Base-by-base conservation (phyloP, 2,888 invertebrate species). In the Cantharis nigra region DNA sequence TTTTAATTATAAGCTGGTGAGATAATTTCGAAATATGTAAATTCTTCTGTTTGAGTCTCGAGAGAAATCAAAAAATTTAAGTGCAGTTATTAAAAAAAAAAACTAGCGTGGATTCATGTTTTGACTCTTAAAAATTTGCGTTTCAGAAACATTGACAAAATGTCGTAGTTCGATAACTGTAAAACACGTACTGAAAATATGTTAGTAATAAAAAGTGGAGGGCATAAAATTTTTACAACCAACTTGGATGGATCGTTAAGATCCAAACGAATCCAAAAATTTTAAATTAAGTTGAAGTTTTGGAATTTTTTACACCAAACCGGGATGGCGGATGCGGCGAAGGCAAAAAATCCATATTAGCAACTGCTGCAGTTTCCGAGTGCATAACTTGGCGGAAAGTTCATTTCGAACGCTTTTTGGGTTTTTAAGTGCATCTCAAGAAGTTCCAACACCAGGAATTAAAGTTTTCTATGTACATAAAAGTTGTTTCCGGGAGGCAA, bases 181-280 rank as follows among this genome's bases (percentile, higher is more conserved):
- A 77, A 78, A 77, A 77, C 70, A 63, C 33, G 72, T 77, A 74
- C 74, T 70, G 77, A 79, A 79, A 79, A 79, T 79, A 77, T 74
- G 72, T 77, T 28, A 18, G 74, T 70, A 75, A 70, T 79, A 79
- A 79, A 79, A 79, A 18, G 69, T 70, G 23, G 23, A 76, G 70
- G 30, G 72, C 70, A 75, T 79, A 77, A 79, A 79, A 79, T 63
- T 79, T 79, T 74, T 78, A 78, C 71, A 78, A 71, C 78, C 76
- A 72, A 64, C 76, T 69, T 74, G 69, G 70, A 23, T 69, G 69
- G 67, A 62, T 78, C 78, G 74, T 78, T 76, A 78, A 78, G 33
- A 33, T 33, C 33, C 13, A 33, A 13, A 33, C 33, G 33, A 13
- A 33, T 13, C 33, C 33, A 33, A 33, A 33, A 33, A 4, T 33